Percentiles rank a stretch among this genome's conserved stretches.
Evolutionary conservation across 2,113 vertebrate genomes (phyloP).

Genomic region (Xenus cinereus): DNA sequence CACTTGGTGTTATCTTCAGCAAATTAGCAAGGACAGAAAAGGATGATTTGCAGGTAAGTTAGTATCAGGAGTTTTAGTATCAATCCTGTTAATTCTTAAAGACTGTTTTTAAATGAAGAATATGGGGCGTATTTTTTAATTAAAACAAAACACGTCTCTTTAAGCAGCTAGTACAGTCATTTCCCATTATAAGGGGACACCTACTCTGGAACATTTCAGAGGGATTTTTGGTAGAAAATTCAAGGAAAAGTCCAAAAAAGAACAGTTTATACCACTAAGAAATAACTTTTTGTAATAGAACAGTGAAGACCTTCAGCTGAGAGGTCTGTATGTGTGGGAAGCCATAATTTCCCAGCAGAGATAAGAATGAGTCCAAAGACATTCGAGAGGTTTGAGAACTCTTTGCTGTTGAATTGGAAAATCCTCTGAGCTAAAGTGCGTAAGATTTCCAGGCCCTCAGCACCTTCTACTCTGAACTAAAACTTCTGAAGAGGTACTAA

Average conservation of each 20-base stretch:
- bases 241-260: neutral
- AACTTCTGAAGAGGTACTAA: neutral
- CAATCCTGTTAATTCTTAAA: neutral
- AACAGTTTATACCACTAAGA: neutral
- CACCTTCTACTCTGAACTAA: neutral
- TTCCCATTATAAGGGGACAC: neutral
- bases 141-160: neutral
- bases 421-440: neutral
- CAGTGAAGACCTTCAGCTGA: neutral
- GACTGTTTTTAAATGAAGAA: neutral
- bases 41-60: neutral
- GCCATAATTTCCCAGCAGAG: neutral
- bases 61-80: neutral
- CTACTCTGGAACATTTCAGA: neutral
- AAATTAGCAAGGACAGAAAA: neutral
- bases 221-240: neutral
- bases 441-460: neutral
- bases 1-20: neutral
- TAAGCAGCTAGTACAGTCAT: neutral
- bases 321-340: neutral
- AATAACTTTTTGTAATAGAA: neutral
- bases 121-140: neutral
- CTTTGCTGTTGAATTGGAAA: neutral
- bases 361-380: neutral
- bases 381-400: neutral